Evolutionary conservation across 2,113 vertebrate genomes (phyloP).

Genomic region (Centropus bengalensis): DNA sequence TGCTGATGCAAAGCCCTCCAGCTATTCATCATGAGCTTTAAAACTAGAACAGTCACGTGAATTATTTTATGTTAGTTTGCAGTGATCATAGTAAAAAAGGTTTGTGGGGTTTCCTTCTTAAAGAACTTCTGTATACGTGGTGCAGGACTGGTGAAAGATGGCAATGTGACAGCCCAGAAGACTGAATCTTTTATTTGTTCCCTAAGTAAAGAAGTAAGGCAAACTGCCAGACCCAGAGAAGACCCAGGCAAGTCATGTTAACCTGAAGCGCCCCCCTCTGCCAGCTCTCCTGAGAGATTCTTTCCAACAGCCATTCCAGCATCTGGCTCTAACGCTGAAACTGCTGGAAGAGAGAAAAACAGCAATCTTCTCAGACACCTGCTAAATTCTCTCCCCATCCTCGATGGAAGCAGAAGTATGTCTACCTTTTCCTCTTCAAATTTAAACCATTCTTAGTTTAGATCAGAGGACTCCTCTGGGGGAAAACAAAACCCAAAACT

Average conservation of each 20-base stretch:
- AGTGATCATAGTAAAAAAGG: background rate
- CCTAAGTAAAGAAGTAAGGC: background rate
- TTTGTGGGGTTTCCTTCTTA: background rate
- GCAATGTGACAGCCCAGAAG: background rate
- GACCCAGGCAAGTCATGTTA: background rate
- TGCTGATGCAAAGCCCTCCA: conserved; percentile 15
- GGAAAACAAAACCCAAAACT: background rate
- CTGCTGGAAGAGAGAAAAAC: background rate
- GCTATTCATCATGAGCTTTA: conserved; percentile 8
- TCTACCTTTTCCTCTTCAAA: background rate
- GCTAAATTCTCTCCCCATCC: background rate
- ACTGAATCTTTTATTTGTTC: background rate
- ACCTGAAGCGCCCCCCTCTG: conserved; percentile 45
- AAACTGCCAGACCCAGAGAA: background rate
- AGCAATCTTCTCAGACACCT: background rate
- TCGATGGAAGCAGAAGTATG: background rate
- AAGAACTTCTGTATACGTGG: background rate
- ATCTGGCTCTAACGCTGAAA: background rate
- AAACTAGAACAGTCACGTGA: background rate
- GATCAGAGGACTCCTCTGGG: background rate
- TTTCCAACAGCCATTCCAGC: background rate
- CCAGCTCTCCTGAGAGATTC: background rate
- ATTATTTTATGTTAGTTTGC: conserved; percentile 10
- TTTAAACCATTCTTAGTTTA: background rate
- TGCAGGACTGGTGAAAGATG: background rate